Evolutionary conservation across 2,113 vertebrate species (phyloP).

Genomic region (Gavialis gangeticus): DNA sequence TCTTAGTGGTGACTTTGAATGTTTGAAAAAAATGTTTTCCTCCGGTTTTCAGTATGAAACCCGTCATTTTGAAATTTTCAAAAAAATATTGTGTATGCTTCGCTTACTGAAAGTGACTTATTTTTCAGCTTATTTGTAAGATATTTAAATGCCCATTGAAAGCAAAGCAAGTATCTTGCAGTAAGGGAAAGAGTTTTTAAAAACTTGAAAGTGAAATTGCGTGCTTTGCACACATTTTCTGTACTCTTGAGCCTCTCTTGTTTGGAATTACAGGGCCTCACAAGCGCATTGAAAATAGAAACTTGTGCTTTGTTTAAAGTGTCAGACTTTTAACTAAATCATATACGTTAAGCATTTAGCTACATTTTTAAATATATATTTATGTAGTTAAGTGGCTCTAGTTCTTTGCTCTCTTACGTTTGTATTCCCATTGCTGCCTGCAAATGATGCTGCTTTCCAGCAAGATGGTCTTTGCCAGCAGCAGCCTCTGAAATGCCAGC

Average conservation of each 20-base stretch:
- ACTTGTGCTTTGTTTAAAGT: background rate
- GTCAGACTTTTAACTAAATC: background rate
- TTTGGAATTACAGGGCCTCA: background rate
- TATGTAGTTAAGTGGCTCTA: accelerated
- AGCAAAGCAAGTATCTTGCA: background rate
- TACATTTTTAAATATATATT: background rate
- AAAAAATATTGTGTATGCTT: background rate
- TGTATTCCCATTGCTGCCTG: accelerated
- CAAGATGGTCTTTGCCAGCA: conserved; percentile 44
- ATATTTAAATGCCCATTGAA: background rate
- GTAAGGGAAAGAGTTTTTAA: background rate
- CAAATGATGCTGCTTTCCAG: background rate
- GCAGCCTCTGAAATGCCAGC: background rate
- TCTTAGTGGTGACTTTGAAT: background rate
- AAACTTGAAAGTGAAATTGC: background rate
- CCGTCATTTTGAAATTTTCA: background rate
- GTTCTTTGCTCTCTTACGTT: accelerated
- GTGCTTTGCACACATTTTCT: background rate
- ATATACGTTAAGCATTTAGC: background rate
- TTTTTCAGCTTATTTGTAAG: background rate
- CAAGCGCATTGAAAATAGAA: background rate
- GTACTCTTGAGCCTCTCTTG: background rate
- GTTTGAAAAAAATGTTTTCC: background rate
- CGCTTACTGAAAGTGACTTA: background rate
- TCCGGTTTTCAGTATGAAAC: background rate